Conservation (phyloP, 2,888 invertebrate genomes). For the Ophraella communa region DNA sequence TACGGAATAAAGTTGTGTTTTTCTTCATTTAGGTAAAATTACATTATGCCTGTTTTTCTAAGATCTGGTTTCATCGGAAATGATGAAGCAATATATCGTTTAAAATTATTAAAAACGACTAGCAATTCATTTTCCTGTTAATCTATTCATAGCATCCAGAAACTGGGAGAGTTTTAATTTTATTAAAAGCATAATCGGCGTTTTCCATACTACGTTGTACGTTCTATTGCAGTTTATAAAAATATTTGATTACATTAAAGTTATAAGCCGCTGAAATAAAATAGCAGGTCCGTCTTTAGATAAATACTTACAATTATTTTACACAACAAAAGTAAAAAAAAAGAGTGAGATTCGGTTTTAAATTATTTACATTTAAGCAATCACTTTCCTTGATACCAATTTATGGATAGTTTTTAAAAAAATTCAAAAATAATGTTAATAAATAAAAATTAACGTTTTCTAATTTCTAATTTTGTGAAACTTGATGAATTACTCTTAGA, state of each 20-base stretch:
- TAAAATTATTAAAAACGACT: not conserved
- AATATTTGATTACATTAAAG: not conserved
- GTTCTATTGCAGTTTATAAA: not conserved
- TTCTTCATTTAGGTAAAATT: no score
- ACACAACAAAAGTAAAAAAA: no score
- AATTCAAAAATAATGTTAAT: no score
- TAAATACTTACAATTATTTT: no score
- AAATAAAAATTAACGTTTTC: no score
- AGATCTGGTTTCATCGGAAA: not conserved
- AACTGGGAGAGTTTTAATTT: constrained; percentile 1
- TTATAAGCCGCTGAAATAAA: not conserved
- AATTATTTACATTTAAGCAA: no score
- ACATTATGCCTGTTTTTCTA: not conserved
- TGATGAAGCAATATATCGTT: not conserved
- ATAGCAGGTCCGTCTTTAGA: not conserved
- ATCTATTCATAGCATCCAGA: not conserved
- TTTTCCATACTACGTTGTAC: not conserved
- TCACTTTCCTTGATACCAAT: no score
- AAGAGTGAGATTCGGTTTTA: no score
- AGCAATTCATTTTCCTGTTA: not conserved
- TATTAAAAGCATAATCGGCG: constrained; percentile 4
- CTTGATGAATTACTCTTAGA: no score
- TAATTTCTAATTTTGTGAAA: no score
- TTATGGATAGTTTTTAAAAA: no score
- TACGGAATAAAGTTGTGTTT: no score